Evolutionary conservation across 2,113 vertebrate species (phyloP), one percentile per base, ranked within the genome.

Genomic region (Alces alces): DNA sequence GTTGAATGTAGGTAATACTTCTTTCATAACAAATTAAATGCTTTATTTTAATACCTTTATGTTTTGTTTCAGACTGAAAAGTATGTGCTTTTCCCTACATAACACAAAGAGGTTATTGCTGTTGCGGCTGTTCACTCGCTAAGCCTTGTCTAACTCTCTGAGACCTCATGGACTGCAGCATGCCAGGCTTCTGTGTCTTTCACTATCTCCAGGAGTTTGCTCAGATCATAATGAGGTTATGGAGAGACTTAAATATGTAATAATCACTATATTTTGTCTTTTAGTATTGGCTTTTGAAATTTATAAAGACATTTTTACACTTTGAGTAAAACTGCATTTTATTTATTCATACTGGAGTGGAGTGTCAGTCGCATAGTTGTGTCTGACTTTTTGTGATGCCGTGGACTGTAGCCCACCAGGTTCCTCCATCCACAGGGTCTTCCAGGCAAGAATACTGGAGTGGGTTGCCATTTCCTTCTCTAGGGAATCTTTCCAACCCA

Each of bases 241-340:
- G 15, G 33, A 64, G 50, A 78, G 19, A 27, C n/a, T 82, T 70
- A 54, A 16, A 23, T 47, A 16, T 54, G 17, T 28, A 83, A 89
- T 92, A 50, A 57, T 84, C 14, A 89, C 8, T 43, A 23, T 93
- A 54, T 36, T 83, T 76, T 90, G 16, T 47, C 80, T 89, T 86
- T 89, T 30, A 55, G 47, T 15, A 14, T 61, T 82, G 45, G 17
- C 58, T 94, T 89, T 89, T 50, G 19, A 92, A 47, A 90, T 87
- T 60, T 14, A 61, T 47, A 10, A n/a, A 89, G 28, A 14, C 12
- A 66, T 82, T 64, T 66, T 58, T 28, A 78, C 9, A 85, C 36
- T 73, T 79, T 55, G 8, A 91, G 76, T 92, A 89, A 83, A 80
- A 70, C 28, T 66, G n/a, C 5, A 78, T 33, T 91, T 93, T 86